phyloP scores from a whole-genome alignment of 2,113 vertebrate genomes.

The Chitala chitala region DNA sequence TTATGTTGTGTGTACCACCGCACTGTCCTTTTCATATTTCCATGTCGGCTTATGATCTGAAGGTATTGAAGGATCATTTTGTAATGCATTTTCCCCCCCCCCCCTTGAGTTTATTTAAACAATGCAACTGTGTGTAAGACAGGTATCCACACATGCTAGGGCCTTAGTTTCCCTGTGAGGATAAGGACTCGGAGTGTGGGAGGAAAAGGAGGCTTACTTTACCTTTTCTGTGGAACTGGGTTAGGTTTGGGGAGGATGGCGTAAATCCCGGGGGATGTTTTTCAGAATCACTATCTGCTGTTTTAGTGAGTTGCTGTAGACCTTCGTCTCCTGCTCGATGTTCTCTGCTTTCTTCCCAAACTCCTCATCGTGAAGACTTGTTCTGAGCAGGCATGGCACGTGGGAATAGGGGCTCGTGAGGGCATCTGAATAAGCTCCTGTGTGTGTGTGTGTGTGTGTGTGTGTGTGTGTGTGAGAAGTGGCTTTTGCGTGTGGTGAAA shows the following conservation, averaged over 20 bases:
- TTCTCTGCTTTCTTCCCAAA: background rate
- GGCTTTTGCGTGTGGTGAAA: background rate
- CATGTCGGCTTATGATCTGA: background rate
- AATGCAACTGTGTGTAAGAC: background rate
- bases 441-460: no score
- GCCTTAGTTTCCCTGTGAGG: background rate
- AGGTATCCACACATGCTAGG: background rate
- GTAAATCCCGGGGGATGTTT: slow-evolving; percentile 1
- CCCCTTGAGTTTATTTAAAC: background rate
- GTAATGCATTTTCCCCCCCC: no score
- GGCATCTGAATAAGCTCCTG: no score
- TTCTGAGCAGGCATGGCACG: no score
- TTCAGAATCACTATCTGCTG: background rate
- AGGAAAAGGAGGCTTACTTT: background rate
- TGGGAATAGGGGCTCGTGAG: no score
- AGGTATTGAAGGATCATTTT: background rate
- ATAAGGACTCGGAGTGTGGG: background rate
- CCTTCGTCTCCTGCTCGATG: background rate
- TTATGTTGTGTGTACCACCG: no score
- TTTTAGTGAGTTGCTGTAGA: background rate
- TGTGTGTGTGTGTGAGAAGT: background rate
- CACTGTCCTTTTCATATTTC: background rate
- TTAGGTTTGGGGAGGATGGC: background rate
- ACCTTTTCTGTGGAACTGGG: background rate
- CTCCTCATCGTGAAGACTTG: no score